Evolutionary conservation across 2,888 invertebrate species (phyloP).

Genomic region (Pseudoips prasinana): DNA sequence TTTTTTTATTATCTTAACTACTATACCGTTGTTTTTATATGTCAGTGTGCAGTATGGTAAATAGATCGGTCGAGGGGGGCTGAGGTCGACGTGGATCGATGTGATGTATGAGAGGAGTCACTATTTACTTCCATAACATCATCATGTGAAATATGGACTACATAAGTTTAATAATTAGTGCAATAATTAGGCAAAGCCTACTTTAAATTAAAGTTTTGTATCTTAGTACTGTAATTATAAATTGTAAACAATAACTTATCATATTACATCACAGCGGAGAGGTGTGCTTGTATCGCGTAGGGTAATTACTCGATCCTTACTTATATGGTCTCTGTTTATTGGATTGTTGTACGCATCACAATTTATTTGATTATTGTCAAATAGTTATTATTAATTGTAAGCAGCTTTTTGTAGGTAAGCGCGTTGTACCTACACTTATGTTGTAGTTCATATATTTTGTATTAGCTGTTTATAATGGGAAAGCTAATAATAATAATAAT

Average conservation of each 20-base stretch:
- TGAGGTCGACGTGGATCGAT: slow-evolving; percentile 29
- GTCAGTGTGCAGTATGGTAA: slow-evolving; percentile 40
- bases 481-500: slow-evolving; percentile 17
- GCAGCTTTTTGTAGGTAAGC: slow-evolving; percentile 45
- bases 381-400: slow-evolving; percentile 41
- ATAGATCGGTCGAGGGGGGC: slow-evolving; percentile 29
- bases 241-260: slow-evolving; percentile 42
- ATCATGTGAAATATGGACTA: slow-evolving; percentile 63
- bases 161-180: slow-evolving; percentile 71
- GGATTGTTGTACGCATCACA: slow-evolving; percentile 42
- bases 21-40: slow-evolving; percentile 15
- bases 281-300: slow-evolving; percentile 42
- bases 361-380: slow-evolving; percentile 44
- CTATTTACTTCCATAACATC: slow-evolving; percentile 65
- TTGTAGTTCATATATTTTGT: slow-evolving; percentile 25
- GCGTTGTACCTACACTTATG: slow-evolving; percentile 28
- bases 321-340: slow-evolving; percentile 33
- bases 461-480: slow-evolving; percentile 26
- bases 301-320: slow-evolving; percentile 21
- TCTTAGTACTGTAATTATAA: slow-evolving; percentile 68
- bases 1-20: slow-evolving; percentile 20
- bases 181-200: slow-evolving; percentile 81
- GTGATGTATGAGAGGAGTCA: slow-evolving; percentile 23
- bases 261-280: slow-evolving; percentile 36
- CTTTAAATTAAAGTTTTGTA: slow-evolving; percentile 69